These are phyloP conservation scores for Crossaster papposus DNA, from an alignment of 53 echinoderm and acorn worm genomes.

Conservation along the genomic window DNA sequence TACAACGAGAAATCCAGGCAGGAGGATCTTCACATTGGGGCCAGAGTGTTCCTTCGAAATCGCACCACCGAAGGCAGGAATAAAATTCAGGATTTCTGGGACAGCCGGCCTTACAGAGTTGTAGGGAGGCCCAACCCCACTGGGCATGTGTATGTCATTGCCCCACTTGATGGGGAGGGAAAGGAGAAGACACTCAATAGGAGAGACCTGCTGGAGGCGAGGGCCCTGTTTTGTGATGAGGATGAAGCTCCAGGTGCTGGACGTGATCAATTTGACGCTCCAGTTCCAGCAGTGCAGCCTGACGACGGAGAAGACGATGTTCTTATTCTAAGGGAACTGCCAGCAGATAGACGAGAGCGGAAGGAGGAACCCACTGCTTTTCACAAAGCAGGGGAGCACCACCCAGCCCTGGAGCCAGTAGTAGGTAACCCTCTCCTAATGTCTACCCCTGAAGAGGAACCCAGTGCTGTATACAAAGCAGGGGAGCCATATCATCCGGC, in stretches of 20 bases:
- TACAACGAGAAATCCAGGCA: constrained; percentile 15
- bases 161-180: constrained; percentile 59
- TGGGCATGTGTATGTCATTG: constrained; percentile 62
- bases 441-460: no score
- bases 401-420: background rate
- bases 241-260: background rate
- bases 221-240: background rate
- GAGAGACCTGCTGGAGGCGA: constrained; percentile 62
- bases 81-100: constrained; percentile 66
- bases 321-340: background rate
- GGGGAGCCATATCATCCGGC: background rate
- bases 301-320: background rate
- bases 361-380: constrained; percentile 9
- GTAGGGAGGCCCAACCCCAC: constrained; percentile 52
- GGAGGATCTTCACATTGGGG: constrained; percentile 39
- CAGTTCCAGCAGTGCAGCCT: background rate
- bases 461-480: constrained; percentile 14
- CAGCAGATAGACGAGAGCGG: background rate
- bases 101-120: constrained; percentile 47
- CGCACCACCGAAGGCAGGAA: constrained; percentile 28
- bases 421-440: no score
- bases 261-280: background rate
- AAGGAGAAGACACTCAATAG: constrained; percentile 58
- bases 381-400: constrained; percentile 19
- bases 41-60: constrained; percentile 53